Base-by-base conservation (phyloP, 2,888 invertebrate genomes). In the Oscheius sp. region DNA sequence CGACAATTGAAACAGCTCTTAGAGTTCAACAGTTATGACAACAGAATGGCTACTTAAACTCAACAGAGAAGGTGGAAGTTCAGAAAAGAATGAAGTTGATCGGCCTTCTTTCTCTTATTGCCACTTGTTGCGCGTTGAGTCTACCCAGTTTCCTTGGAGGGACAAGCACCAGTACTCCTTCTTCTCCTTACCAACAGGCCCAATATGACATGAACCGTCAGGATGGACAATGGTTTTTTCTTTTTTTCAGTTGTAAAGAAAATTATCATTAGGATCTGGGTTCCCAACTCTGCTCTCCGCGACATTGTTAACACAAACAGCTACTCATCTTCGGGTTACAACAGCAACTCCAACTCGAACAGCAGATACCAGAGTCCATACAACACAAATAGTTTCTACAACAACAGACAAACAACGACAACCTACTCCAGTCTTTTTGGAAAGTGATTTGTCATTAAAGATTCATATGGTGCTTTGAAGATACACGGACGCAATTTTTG, bases 181-280 rank as follows among this genome's bases (percentile, higher is more conserved):
- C 62, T 62, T 5, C 62, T 42, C 42, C 62, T 5, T 62, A 62
- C 42, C 9, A 35, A 13, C 62, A 33, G 11, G 62, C 62, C n/a
- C 10, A n/a, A 1, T 9, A 35, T 62, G 62, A 62, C 33, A 62
- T 62, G 62, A 62, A 42, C 35, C 37, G 42, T n/a, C 42, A 42
- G 47, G 42, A 62, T 62, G 62, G 62, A 10, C 62, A 62, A 62
- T 62, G 62, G 62, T 62, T 42, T 42, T 3, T 32, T 1, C 7
- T 37, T 62, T 62, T 10, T n/a, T 62, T 21, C 33, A 37, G 29
- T 13, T 58, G 11, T 21, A 2, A 58, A 58, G 4, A 32, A 58
- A 21, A 2, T 29, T 62, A 2, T 21, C 21, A 0, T 21, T 62
- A 62, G 62, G 62, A 42, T 62, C 33, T 62, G 62, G 62, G 62